Evolutionary conservation across 2,888 invertebrate species (phyloP).

Genomic region (Tridacna gigas): DNA sequence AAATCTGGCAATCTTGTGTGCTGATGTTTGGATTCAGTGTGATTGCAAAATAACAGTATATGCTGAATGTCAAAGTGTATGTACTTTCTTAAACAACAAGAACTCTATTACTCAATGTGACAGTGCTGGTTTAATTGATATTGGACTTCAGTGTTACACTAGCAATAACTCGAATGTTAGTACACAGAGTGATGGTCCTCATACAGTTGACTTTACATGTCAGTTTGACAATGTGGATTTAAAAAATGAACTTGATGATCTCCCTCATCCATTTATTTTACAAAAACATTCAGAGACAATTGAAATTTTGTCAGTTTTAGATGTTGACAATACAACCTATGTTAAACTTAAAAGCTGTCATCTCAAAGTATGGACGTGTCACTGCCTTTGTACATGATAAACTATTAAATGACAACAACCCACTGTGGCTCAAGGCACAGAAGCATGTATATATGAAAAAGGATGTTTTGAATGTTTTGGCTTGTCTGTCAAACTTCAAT

Average conservation of each 20-base stretch:
- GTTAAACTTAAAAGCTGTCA: no score
- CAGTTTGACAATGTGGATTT: constrained; percentile 4
- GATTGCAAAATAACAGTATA: background rate
- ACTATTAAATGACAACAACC: constrained; percentile 1
- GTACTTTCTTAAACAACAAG: background rate
- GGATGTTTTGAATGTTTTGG: no score
- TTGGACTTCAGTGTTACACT: background rate
- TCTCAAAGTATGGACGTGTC: constrained; percentile 7
- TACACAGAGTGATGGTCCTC: background rate
- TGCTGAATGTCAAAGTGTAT: background rate
- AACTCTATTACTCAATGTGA: background rate
- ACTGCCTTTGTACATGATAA: constrained; percentile 1
- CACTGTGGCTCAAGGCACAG: no score
- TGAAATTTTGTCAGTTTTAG: background rate
- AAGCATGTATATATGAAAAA: no score
- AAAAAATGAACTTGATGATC: background rate
- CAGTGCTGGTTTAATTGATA: background rate
- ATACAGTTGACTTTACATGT: constrained; percentile 3
- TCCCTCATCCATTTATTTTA: no score
- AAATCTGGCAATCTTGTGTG: no score
- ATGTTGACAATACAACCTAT: no score
- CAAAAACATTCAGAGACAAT: constrained; percentile 3
- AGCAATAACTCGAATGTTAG: background rate
- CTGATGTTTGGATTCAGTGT: background rate
- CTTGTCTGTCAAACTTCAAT: background rate